phyloP scores from a whole-genome alignment of 2,113 vertebrate species.

The Plecturocebus donacophilus region DNA sequence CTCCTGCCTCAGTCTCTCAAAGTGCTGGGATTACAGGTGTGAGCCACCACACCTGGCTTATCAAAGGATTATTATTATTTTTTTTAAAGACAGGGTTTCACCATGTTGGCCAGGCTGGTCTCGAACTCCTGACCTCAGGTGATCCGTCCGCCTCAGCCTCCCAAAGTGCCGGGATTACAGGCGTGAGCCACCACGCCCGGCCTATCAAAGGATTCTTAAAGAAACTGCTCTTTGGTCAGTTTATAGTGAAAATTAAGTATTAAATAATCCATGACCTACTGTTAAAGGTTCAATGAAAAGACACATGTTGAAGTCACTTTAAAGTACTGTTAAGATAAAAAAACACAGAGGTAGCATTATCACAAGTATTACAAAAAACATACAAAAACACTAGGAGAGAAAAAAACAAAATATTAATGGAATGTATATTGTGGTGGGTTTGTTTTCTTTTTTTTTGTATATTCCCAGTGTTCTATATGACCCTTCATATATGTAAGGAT shows the following conservation, averaged over 20 bases:
- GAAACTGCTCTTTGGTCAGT: neutral
- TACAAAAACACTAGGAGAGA: neutral
- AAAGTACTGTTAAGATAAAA: slow-evolving; percentile 19
- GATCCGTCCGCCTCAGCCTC: too few species aligned
- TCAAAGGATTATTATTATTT: neutral
- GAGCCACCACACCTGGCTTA: neutral
- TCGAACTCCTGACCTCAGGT: too few species aligned
- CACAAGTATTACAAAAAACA: neutral
- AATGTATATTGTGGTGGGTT: neutral
- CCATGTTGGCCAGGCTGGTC: too few species aligned
- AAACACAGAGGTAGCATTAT: neutral
- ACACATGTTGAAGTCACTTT: neutral
- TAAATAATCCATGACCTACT: neutral
- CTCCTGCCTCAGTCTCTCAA: too few species aligned
- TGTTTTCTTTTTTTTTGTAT: neutral
- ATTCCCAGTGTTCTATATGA: neutral
- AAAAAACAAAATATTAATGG: neutral
- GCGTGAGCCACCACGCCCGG: too few species aligned
- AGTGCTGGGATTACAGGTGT: too few species aligned
- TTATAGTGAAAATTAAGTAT: neutral
- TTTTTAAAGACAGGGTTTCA: too few species aligned
- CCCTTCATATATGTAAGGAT: neutral
- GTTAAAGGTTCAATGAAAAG: slow-evolving; percentile 36
- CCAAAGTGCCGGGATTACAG: too few species aligned
- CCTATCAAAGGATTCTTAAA: neutral